A percentile compares a stretch with the other conserved stretches of the same genome.
Conservation (phyloP, 2,113 vertebrate genomes). For the Cyprinus carpio region DNA sequence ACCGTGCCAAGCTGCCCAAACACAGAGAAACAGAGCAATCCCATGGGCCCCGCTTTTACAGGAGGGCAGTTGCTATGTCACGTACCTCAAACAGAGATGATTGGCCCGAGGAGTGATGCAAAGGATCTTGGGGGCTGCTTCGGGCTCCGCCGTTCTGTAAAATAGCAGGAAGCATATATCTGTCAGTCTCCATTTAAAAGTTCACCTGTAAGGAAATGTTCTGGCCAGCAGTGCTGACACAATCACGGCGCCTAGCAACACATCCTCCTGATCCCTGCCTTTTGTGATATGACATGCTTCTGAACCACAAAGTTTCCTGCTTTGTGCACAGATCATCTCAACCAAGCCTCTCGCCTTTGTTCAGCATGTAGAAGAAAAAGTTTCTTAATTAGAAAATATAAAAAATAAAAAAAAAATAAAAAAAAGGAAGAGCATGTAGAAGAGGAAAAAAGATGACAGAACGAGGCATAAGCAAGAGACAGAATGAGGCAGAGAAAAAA, state of each 20-base stretch:
- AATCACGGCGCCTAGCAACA: slow-evolving; percentile 59
- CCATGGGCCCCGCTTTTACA: slow-evolving; percentile 39
- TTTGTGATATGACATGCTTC: slow-evolving; percentile 55
- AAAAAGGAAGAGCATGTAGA: too few species aligned
- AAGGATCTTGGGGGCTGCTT: slow-evolving; percentile 43
- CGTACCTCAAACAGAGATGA: slow-evolving; percentile 53
- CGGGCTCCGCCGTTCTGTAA: slow-evolving; percentile 47
- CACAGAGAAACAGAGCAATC: slow-evolving; percentile 47
- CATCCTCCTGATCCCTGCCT: slow-evolving; percentile 61
- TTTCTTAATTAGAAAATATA: too few species aligned
- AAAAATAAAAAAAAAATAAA: too few species aligned
- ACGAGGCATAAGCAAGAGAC: neutral
- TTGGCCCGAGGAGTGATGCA: slow-evolving; percentile 44
- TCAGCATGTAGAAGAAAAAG: slow-evolving; percentile 8
- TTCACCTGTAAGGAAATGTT: slow-evolving; percentile 68
- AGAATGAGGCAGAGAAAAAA: neutral
- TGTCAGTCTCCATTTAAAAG: slow-evolving; percentile 68
- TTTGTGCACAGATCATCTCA: slow-evolving; percentile 53
- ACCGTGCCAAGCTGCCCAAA: slow-evolving; percentile 50
- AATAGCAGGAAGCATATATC: slow-evolving; percentile 64
- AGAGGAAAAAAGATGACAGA: slow-evolving; percentile 5
- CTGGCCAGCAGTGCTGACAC: slow-evolving; percentile 64
- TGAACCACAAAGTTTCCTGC: slow-evolving; percentile 60
- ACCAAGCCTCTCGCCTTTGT: slow-evolving; percentile 41
- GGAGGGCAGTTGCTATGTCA: slow-evolving; percentile 40